A percentile compares a stretch with the other conserved stretches of the same genome.
Conservation (phyloP, 2,797 vertebrate species). For the Nyctalus aviator region DNA sequence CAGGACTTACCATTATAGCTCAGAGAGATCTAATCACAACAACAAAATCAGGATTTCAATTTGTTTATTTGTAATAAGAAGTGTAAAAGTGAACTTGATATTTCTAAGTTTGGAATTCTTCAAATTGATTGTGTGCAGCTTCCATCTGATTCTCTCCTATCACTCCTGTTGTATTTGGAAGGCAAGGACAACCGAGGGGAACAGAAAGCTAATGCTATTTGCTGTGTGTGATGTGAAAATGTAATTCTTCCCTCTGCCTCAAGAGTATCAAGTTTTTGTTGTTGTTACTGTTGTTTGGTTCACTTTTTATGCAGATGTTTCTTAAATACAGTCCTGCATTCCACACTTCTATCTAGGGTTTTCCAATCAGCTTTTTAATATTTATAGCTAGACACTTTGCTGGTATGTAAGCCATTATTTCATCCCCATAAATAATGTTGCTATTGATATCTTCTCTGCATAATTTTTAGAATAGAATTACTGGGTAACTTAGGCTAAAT, state of each 20-base stretch:
- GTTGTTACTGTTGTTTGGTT: too few species aligned
- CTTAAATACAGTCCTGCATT: neutral
- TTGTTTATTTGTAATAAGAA: neutral
- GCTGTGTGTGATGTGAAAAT: neutral
- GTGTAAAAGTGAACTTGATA: neutral
- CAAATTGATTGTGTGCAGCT: neutral
- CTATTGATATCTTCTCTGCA: neutral
- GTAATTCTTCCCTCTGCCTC: neutral
- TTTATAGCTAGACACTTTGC: neutral
- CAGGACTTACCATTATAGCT: neutral
- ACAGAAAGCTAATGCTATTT: neutral
- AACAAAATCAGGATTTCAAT: constrained; percentile 18
- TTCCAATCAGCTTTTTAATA: neutral
- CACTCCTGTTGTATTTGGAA: neutral
- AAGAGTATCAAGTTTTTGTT: neutral
- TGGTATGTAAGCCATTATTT: neutral
- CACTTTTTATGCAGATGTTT: neutral
- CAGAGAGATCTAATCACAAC: neutral
- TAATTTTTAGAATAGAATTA: neutral
- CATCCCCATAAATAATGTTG: neutral
- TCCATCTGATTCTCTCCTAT: neutral
- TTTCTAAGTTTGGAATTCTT: neutral
- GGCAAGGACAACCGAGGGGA: neutral
- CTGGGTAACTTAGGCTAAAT: neutral
- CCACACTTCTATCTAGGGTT: neutral